Evolutionary conservation across 2,113 vertebrate species (phyloP).

Genomic region (Megatriorchis doriae): DNA sequence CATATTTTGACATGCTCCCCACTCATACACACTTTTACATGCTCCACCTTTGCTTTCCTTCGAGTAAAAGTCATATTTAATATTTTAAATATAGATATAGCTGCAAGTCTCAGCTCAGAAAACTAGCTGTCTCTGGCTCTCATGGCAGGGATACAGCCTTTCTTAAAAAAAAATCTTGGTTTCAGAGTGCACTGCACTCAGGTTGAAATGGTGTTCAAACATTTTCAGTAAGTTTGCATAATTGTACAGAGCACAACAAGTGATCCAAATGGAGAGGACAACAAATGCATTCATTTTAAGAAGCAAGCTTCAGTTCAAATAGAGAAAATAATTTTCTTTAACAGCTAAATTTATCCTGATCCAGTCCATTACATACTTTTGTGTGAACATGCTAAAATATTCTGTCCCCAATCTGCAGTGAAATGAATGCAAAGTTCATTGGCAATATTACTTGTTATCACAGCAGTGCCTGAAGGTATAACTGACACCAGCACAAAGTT

Average conservation of each 20-base stretch:
- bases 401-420: neutral
- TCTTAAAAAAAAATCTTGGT: neutral
- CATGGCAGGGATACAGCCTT: neutral
- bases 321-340: neutral
- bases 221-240: neutral
- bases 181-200: neutral
- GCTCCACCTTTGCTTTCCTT: neutral
- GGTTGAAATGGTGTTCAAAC: neutral
- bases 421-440: neutral
- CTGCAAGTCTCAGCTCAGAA: neutral
- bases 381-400: neutral
- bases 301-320: neutral
- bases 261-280: neutral
- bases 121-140: neutral
- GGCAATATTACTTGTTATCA: neutral
- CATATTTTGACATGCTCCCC: slow-evolving; percentile 1
- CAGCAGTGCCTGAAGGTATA: neutral
- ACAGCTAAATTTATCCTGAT: neutral
- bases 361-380: neutral
- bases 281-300: neutral
- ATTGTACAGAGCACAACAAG: neutral
- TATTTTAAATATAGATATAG: neutral
- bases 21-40: neutral
- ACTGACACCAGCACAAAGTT: neutral
- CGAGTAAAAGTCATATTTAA: neutral